A percentile compares a stretch with the other conserved stretches of the same genome.
Conservation (phyloP, 2,888 invertebrate species). For the Smittia aterrima region DNA sequence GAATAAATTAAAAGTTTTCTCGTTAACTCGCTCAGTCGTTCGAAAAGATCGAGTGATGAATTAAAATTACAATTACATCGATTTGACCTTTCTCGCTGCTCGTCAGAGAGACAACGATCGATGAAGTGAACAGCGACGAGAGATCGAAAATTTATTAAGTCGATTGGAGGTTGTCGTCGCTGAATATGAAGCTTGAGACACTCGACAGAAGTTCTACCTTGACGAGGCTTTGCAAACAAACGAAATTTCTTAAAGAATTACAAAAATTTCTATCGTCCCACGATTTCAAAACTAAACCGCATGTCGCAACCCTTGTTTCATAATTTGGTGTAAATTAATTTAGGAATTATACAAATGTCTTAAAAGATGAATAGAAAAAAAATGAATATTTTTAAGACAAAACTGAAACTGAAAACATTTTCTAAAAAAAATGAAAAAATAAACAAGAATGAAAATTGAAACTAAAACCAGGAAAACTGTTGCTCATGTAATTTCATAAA, state of each 20-base stretch:
- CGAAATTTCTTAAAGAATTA: no score
- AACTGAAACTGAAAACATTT: background rate
- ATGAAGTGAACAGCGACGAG: no score
- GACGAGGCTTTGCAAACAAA: no score
- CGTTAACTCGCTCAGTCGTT: background rate
- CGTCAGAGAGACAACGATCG: background rate
- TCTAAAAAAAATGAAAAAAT: conserved; percentile 28
- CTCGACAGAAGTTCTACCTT: no score
- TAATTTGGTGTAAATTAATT: conserved; percentile 27
- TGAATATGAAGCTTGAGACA: no score
- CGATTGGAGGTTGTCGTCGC: no score
- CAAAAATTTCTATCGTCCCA: background rate
- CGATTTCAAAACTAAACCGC: background rate
- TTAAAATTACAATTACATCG: conserved; percentile 19
- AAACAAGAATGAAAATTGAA: conserved; percentile 10
- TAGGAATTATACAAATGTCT: conserved; percentile 14
- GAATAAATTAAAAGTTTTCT: background rate
- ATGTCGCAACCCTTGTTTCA: background rate
- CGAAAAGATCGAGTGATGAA: background rate
- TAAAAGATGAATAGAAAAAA: background rate
- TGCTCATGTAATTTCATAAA: background rate
- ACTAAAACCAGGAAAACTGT: background rate
- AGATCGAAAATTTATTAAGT: background rate
- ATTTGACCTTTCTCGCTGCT: conserved; percentile 13
- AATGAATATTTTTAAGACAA: conserved; percentile 27